phyloP scores from a whole-genome alignment of 2,797 vertebrate genomes.

The Aldrovandia affinis region DNA sequence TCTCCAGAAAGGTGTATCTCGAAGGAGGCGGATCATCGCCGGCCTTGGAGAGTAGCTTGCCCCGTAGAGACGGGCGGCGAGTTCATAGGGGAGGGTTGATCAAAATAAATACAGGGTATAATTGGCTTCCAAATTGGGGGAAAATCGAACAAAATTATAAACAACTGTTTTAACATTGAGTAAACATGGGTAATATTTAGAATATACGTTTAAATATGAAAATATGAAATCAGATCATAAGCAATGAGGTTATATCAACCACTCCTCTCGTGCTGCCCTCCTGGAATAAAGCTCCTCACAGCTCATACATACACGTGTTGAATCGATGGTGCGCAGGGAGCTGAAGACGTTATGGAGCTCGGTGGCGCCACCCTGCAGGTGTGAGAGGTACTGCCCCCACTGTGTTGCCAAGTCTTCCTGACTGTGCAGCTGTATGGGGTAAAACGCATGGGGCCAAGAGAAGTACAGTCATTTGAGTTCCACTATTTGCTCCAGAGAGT shows the following conservation, averaged over 20 bases:
- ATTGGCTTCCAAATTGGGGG: no score
- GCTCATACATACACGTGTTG: slow-evolving; percentile 76
- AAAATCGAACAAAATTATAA: no score
- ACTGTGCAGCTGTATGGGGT: slow-evolving; percentile 58
- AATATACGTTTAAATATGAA: neutral
- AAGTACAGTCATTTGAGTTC: neutral
- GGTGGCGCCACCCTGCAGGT: slow-evolving; percentile 76
- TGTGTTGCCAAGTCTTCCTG: slow-evolving; percentile 66
- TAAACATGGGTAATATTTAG: neutral
- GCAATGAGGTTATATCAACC: neutral
- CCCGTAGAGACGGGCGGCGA: no score
- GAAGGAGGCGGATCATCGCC: no score
- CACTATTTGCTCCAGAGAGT: neutral
- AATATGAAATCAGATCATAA: neutral
- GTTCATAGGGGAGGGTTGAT: no score
- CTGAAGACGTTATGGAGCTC: slow-evolving; percentile 86
- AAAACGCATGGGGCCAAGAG: neutral
- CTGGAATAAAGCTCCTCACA: neutral
- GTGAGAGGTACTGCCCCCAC: slow-evolving; percentile 82
- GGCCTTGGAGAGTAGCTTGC: no score
- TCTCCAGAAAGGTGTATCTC: no score
- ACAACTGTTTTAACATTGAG: neutral
- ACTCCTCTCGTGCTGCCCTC: neutral
- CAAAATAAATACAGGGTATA: no score
- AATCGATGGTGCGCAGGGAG: slow-evolving; percentile 86